A percentile compares a stretch with the other conserved stretches of the same genome.
Evolutionary conservation across 2,113 vertebrate species (phyloP).

Genomic region (Octodon degus): DNA sequence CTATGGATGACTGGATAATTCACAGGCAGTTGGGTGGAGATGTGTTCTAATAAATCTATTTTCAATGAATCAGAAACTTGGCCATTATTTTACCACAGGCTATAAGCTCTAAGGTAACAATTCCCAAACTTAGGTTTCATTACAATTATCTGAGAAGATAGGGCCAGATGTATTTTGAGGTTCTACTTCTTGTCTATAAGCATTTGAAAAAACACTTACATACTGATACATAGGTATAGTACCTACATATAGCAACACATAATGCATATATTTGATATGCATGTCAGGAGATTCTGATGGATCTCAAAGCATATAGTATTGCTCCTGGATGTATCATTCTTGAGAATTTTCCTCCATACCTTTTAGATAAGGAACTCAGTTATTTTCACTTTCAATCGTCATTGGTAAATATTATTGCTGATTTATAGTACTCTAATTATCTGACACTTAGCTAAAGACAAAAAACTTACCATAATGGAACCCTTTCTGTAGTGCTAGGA

Average conservation of each 20-base stretch:
- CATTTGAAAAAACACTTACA: not conserved
- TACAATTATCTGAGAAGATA: not conserved
- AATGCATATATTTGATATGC: not conserved
- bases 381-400: not conserved
- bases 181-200: not conserved
- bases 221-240: not conserved
- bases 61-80: not conserved
- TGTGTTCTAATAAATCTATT: not conserved
- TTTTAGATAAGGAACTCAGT: not conserved
- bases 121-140: slow-evolving; percentile 6
- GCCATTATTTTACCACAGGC: not conserved
- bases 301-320: not conserved
- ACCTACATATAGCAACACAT: too few species aligned
- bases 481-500: not conserved
- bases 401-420: not conserved
- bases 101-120: not conserved
- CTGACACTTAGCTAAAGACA: not conserved
- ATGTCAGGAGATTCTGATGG: not conserved
- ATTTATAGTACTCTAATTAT: not conserved
- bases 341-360: not conserved
- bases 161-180: not conserved
- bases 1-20: not conserved
- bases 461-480: not conserved
- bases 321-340: not conserved
- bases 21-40: not conserved